A percentile compares a stretch with the other conserved stretches of the same genome.
Evolutionary conservation across 2,888 invertebrate species (phyloP).

Genomic region (Apodemia duryi): DNA sequence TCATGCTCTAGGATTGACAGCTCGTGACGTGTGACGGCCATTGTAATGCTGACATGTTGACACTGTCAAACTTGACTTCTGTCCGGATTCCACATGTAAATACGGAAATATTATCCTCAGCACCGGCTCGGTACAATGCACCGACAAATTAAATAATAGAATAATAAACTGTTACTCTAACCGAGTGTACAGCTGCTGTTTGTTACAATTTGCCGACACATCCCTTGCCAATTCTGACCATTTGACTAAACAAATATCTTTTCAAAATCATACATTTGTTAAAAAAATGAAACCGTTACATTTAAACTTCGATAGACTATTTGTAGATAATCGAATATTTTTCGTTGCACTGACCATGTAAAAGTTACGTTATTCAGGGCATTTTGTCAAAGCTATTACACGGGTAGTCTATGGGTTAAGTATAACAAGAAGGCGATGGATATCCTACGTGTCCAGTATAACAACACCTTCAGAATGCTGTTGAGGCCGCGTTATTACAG

Average conservation of each 20-base stretch:
- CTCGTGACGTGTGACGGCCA: conserved; percentile 68
- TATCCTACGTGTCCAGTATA: too few relatives aligned
- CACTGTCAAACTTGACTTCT: conserved; percentile 76
- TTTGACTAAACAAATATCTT: not conserved
- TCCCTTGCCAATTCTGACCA: conserved; percentile 11
- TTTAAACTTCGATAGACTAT: too few relatives aligned
- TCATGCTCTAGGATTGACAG: conserved; percentile 70
- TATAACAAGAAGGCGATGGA: too few relatives aligned
- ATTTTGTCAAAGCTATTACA: too few relatives aligned
- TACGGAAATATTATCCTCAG: conserved; percentile 70
- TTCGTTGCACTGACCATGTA: too few relatives aligned
- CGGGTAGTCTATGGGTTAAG: too few relatives aligned
- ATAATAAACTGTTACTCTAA: conserved; percentile 52
- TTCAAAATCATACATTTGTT: not conserved
- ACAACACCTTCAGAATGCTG: too few relatives aligned
- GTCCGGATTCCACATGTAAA: conserved; percentile 74
- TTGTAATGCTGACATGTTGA: conserved; percentile 76
- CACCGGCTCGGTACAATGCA: conserved; percentile 54
- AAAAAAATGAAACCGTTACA: not conserved
- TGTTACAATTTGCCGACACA: conserved; percentile 16
- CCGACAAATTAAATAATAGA: conserved; percentile 77
- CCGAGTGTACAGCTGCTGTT: conserved; percentile 53
- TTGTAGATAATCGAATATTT: too few relatives aligned
- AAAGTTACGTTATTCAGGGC: too few relatives aligned
- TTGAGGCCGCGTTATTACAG: too few relatives aligned